These are phyloP conservation scores for Torymus texanus DNA, from an alignment of 2,888 invertebrate genomes.

Conservation along the genomic window DNA sequence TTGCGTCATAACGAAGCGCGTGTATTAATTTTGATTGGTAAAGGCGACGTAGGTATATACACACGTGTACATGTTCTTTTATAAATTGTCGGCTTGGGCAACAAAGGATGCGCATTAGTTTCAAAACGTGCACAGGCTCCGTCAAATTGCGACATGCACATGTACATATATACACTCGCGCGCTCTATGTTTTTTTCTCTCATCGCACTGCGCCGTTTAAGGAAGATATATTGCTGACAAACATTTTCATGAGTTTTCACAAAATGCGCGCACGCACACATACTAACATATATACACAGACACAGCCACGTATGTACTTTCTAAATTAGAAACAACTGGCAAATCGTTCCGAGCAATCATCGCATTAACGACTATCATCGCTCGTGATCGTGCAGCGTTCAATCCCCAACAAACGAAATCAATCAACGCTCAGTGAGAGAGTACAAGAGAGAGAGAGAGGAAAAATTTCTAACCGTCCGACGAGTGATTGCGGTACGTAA, in stretches of 20 bases:
- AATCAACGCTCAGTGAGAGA: no score
- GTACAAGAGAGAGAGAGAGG: not conserved
- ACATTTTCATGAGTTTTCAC: not conserved
- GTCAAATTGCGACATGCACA: constrained; percentile 7
- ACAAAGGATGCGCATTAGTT: constrained; percentile 25
- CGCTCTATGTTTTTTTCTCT: not conserved
- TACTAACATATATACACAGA: no score
- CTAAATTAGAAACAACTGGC: no score
- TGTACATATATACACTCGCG: no score
- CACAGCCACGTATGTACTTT: not conserved
- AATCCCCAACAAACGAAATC: no score
- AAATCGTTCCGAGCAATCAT: no score
- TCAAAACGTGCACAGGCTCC: constrained; percentile 3
- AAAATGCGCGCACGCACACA: no score
- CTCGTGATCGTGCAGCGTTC: no score
- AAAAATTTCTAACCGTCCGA: not conserved
- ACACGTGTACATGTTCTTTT: no score
- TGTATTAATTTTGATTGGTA: constrained; percentile 10
- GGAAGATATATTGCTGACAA: constrained; percentile 2
- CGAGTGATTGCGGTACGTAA: not conserved
- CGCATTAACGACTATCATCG: no score
- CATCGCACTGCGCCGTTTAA: not conserved
- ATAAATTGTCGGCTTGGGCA: constrained; percentile 11
- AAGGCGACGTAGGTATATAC: not conserved
- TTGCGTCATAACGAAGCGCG: not conserved